Evolutionary conservation across 2,113 vertebrate species (phyloP).

Genomic region (Hoplias malabaricus): DNA sequence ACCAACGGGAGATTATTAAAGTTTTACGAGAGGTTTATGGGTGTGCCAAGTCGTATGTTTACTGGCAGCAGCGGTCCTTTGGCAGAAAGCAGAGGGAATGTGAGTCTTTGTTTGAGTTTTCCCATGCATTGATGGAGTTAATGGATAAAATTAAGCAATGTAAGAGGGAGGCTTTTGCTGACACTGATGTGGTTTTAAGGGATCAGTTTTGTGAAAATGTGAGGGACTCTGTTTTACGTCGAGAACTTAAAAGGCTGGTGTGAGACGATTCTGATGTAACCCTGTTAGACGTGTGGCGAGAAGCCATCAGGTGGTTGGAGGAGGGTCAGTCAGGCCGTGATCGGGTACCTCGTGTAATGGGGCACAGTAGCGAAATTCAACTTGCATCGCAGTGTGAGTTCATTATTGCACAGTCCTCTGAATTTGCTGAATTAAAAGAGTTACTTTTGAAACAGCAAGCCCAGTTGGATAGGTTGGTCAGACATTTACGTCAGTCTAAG

Average conservation of each 20-base stretch:
- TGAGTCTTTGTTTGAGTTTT: constrained; percentile 25
- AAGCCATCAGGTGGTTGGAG: constrained; percentile 28
- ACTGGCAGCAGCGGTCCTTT: constrained; percentile 28
- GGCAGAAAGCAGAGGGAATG: constrained; percentile 14
- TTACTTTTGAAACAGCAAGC: constrained; percentile 15
- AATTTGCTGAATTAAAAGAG: constrained; percentile 1
- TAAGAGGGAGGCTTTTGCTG: background rate
- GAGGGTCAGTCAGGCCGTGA: background rate
- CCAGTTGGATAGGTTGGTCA: constrained; percentile 9
- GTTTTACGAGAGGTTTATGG: constrained; percentile 33
- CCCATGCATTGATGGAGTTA: constrained; percentile 32
- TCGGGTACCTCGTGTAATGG: background rate
- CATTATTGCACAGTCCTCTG: background rate
- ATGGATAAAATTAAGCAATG: constrained; percentile 5
- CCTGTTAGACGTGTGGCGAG: background rate
- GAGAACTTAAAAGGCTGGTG: constrained; percentile 25
- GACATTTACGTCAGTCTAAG: background rate
- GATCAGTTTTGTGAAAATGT: constrained; percentile 41
- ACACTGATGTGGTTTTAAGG: background rate
- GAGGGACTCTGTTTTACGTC: background rate
- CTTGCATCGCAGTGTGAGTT: background rate
- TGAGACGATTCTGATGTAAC: background rate
- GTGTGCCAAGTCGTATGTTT: constrained; percentile 31
- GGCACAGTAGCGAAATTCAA: background rate
- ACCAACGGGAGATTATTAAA: background rate